Percentiles rank a stretch among this genome's conserved stretches.
phyloP scores from a whole-genome alignment of 1,140 invertebrate genomes.

The Drosophila tropicalis region DNA sequence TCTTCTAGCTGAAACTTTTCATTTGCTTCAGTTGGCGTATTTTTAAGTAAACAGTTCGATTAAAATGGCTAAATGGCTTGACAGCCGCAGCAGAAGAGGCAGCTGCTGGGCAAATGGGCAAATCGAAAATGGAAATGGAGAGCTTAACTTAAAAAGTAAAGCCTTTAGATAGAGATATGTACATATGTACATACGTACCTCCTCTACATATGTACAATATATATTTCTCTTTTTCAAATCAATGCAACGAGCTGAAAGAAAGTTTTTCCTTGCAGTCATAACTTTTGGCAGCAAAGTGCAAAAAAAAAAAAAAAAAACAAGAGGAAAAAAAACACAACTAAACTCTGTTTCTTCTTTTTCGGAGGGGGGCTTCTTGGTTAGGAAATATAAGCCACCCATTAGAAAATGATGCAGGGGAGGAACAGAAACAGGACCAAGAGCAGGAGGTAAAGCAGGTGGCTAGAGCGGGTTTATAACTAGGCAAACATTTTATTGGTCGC shows the following conservation, averaged over 20 bases:
- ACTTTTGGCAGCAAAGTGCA: constrained; percentile 73
- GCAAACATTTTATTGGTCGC: constrained; percentile 66
- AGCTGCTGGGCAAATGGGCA: constrained; percentile 41
- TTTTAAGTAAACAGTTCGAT: constrained; percentile 81
- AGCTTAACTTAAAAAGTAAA: constrained; percentile 35
- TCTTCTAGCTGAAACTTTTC: constrained; percentile 62
- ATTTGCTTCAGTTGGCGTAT: constrained; percentile 75
- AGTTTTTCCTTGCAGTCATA: constrained; percentile 76
- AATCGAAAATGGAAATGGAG: constrained; percentile 1
- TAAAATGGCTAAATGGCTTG: constrained; percentile 62
- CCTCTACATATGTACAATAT: constrained; percentile 36
- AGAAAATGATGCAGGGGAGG: constrained; percentile 51
- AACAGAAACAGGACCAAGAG: neutral
- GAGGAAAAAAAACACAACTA: constrained; percentile 3
- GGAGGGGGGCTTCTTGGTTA: constrained; percentile 35
- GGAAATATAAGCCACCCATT: constrained; percentile 75
- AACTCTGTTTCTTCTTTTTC: constrained; percentile 46
- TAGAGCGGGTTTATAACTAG: constrained; percentile 11
- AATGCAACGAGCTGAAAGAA: constrained; percentile 70
- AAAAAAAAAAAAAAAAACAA: constrained; percentile 8
- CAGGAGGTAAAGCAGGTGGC: neutral
- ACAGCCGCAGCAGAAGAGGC: constrained; percentile 25
- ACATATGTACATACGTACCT: no score
- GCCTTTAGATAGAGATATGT: constrained; percentile 1
- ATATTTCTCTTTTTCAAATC: constrained; percentile 73